Conservation (phyloP, 2,113 vertebrate genomes). For the Ancistrus triradiatus region DNA sequence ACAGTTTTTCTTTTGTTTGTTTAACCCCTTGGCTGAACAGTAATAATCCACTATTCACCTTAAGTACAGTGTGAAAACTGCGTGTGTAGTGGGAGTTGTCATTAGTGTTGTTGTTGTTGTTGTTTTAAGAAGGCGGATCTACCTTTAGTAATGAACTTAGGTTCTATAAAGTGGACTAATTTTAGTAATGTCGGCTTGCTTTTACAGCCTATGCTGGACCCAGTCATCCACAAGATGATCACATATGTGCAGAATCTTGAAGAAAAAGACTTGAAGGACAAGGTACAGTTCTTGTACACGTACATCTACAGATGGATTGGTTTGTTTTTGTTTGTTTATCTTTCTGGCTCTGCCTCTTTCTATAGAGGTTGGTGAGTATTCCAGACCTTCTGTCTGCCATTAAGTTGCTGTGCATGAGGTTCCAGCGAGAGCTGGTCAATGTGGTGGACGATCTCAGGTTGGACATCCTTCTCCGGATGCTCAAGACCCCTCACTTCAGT, state of each 20-base stretch:
- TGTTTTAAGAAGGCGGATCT: too few relatives aligned
- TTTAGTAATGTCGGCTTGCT: neutral
- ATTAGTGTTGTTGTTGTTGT: too few relatives aligned
- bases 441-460: conserved; percentile 90
- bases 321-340: neutral
- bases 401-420: conserved; percentile 96
- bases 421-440: conserved; percentile 89
- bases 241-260: conserved; percentile 95
- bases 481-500: conserved; percentile 97
- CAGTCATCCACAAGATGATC: conserved; percentile 96
- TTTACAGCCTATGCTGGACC: conserved; percentile 92
- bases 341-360: neutral
- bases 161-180: too few relatives aligned
- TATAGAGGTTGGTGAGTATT: conserved; percentile 90
- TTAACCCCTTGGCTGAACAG: too few relatives aligned
- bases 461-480: conserved; percentile 93
- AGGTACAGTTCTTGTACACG: conserved; percentile 65
- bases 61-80: too few relatives aligned
- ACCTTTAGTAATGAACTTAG: too few relatives aligned
- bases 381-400: conserved; percentile 95
- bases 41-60: too few relatives aligned
- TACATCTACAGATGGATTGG: neutral
- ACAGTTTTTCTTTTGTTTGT: too few relatives aligned
- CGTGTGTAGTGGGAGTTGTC: too few relatives aligned
- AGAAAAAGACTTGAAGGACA: conserved; percentile 99